Base-by-base conservation (phyloP, 2,888 invertebrate genomes). In the Cancer borealis region DNA sequence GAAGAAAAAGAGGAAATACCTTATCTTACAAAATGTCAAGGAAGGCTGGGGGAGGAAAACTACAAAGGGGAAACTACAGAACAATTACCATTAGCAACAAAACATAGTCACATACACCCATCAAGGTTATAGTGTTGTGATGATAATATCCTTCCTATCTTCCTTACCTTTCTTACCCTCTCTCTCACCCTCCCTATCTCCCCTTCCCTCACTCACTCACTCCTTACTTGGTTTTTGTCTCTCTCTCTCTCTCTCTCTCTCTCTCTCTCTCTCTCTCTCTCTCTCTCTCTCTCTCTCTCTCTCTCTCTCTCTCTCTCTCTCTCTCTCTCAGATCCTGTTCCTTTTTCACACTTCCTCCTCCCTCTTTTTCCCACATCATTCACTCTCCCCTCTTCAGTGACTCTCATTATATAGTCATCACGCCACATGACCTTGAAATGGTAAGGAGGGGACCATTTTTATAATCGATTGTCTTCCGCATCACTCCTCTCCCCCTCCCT, bases 221-320 rank as follows among this genome's bases (percentile, higher is more conserved):
- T 66, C n/a, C 4, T 66, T 66, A 17, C 5, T 17, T 5, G 17
- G 5, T 17, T 17, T 66, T 66, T 5, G 4, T 66, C n/a, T 5
- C n/a, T 66, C 66, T 66, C 66, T n/a, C n/a, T n/a, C 66, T 66
- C 66, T 66, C n/a, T n/a, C 66, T 66, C 66, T n/a, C n/a, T n/a
- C n/a, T 66, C n/a, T 66, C n/a, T n/a, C 66, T 66, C n/a, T n/a
- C n/a, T n/a, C n/a, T 66, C 66, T 66, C 26, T 79, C 30, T 10
- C 79, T 26, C 8, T 5, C n/a, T 17, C 12, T 12, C 30, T 79
- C 79, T 66, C 4, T 66, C n/a, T 66, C n/a, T n/a, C n/a, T 66
- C 66, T 66, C 66, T n/a, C n/a, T n/a, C 66, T 66, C 66, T 66
- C n/a, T n/a, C 66, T 66, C 66, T n/a, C n/a, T n/a, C n/a, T 66